Base-by-base conservation (phyloP, 2,888 invertebrate species). In the Nephrocerus scutellatus region DNA sequence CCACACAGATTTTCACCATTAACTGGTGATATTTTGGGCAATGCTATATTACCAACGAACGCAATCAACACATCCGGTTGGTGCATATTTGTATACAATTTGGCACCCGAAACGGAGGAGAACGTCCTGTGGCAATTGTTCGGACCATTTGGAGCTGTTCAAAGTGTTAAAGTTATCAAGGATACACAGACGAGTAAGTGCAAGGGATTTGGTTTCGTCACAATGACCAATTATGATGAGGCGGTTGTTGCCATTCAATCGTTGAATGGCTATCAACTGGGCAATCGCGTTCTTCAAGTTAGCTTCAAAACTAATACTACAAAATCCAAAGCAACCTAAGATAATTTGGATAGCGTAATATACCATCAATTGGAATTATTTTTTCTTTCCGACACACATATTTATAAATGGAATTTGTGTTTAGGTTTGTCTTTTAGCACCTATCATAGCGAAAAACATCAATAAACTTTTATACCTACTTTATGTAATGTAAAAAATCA, bases 221-320 rank as follows among this genome's bases (percentile, higher is more conserved):
- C 90, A 49, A 91, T 92, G 91, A 89, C 89, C 62, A 88, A 89
- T 72, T 91, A 91, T 73, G 89, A 91, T 70, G 91, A 92, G 70
- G 88, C 91, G 20, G 79, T 89, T 51, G 84, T 88, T 53, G 91
- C 92, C 51, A 90, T 91, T 60, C 87, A 89, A 71, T 85, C 85
- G 58, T 77, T 92, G 57, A 90, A 92, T 71, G 91, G 91, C 50
- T 90, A 89, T 72, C 85, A 87, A 57, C 77, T 91, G 60, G 88
- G 87, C 60, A 88, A 87, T 73, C 77, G 91, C 54, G 87, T 89
- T 57, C 79, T 91, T 59, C 91, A 91, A 74, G 90, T 91, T 68
- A 88, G 88, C 70, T 89, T 89, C 77, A 89, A 89, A 76, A 87
- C 82, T 63, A 82, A 81, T 72, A 82, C 82, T 72, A 80, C 80